Percentiles rank a stretch among this genome's conserved stretches.
Conservation (phyloP, 2,797 vertebrate species). For the Coregonus ussuriensis region DNA sequence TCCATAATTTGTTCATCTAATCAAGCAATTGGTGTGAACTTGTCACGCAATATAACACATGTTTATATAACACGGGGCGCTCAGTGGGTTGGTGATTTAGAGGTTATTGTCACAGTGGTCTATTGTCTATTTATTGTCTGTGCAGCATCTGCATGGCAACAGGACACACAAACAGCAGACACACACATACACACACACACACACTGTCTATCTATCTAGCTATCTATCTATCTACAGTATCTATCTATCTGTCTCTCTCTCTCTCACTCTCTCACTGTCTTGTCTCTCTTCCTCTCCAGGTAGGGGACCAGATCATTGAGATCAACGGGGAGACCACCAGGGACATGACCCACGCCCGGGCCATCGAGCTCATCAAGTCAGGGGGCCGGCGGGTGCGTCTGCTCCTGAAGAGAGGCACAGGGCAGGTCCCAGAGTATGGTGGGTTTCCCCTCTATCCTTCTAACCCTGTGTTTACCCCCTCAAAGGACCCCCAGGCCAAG, state of each 20-base stretch:
- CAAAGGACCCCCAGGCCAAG: constrained; percentile 3
- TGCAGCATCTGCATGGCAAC: not conserved
- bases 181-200: not conserved
- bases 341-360: constrained; percentile 95
- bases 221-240: not conserved
- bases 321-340: constrained; percentile 97
- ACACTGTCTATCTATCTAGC: not conserved
- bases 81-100: constrained; percentile 6
- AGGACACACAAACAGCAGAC: not conserved
- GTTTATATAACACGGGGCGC: not conserved
- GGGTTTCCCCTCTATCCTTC: constrained; percentile 46
- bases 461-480: not conserved
- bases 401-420: constrained; percentile 93
- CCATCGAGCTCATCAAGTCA: constrained; percentile 98
- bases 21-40: constrained; percentile 12
- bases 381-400: constrained; percentile 92
- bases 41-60: not conserved
- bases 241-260: not conserved
- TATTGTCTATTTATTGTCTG: not conserved
- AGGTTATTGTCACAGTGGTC: not conserved
- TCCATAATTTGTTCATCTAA: constrained; percentile 23
- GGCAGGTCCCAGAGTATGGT: constrained; percentile 98
- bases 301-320: constrained; percentile 99
- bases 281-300: constrained; percentile 76
- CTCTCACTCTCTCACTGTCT: not conserved